phyloP scores from a whole-genome alignment of 2,888 invertebrate species.

The Agonopterix arenella region DNA sequence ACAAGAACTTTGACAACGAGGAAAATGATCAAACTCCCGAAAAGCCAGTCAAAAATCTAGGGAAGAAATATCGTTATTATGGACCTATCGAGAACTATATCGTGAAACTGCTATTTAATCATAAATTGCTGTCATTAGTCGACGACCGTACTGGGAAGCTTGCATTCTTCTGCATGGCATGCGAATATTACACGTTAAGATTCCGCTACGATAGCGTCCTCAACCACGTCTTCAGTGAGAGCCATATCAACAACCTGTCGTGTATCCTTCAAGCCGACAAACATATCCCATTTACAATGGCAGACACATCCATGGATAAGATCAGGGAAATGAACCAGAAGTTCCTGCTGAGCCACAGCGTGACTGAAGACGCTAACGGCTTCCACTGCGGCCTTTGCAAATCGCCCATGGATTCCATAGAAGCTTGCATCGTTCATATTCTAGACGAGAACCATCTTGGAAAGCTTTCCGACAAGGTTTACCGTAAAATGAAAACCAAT shows the following conservation, averaged over 20 bases:
- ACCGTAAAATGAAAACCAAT: slow-evolving; percentile 42
- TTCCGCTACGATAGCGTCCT: slow-evolving; percentile 67
- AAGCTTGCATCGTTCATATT: slow-evolving; percentile 51
- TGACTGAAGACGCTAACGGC: slow-evolving; percentile 30
- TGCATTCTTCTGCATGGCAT: slow-evolving; percentile 67
- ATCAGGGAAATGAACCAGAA: slow-evolving; percentile 58
- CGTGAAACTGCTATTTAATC: slow-evolving; percentile 48
- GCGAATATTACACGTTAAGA: slow-evolving; percentile 65
- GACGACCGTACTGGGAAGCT: slow-evolving; percentile 67
- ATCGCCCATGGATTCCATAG: slow-evolving; percentile 35
- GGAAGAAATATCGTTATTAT: slow-evolving; percentile 64
- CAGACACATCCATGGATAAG: slow-evolving; percentile 43
- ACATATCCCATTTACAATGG: slow-evolving; percentile 46
- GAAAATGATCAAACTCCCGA: slow-evolving; percentile 52
- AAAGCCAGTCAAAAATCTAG: slow-evolving; percentile 49
- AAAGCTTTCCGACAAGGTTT: slow-evolving; percentile 56
- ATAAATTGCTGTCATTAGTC: slow-evolving; percentile 55
- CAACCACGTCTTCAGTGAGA: slow-evolving; percentile 65
- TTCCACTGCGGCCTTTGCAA: slow-evolving; percentile 51
- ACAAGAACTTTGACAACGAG: slow-evolving; percentile 62
- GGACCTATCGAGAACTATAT: slow-evolving; percentile 62
- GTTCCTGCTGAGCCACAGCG: slow-evolving; percentile 47
- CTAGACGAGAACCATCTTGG: slow-evolving; percentile 63
- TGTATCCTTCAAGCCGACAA: slow-evolving; percentile 56
- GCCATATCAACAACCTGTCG: slow-evolving; percentile 59